These are phyloP conservation scores for Caiman crocodilus DNA, from an alignment of 2,797 vertebrate genomes.

Conservation along the genomic window DNA sequence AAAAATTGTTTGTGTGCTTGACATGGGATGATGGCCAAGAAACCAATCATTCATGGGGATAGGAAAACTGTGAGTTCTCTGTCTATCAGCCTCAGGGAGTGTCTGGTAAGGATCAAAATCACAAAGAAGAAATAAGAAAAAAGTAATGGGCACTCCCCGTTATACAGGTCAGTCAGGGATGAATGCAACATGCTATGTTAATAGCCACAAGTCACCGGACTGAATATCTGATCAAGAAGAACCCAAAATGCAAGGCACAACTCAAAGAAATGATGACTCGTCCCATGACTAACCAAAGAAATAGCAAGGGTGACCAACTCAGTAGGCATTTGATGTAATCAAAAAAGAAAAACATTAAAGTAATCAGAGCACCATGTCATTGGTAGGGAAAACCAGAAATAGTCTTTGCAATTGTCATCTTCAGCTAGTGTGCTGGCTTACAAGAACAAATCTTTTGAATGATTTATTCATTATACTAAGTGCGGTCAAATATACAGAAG, in stretches of 20 bases:
- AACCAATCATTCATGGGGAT: not conserved
- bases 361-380: not conserved
- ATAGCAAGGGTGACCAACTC: constrained; percentile 10
- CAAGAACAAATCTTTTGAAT: not conserved
- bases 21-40: constrained; percentile 20
- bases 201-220: not conserved
- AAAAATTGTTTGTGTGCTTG: not conserved
- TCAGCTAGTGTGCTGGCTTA: constrained; percentile 9
- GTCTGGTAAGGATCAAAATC: constrained; percentile 40
- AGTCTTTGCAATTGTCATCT: rapidly evolving
- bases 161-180: not conserved
- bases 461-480: too few relatives aligned
- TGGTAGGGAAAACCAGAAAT: not conserved
- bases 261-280: not conserved
- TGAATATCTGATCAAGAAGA: not conserved
- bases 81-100: not conserved
- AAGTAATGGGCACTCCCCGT: constrained; percentile 10
- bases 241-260: constrained; percentile 5
- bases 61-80: not conserved
- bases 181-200: not conserved
- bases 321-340: not conserved
- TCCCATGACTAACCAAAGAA: constrained; percentile 3
- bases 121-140: not conserved
- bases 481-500: too few relatives aligned
- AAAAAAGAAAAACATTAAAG: not conserved